These are phyloP conservation scores for Pangasius krempfi DNA, from an alignment of 2,797 vertebrate species.

Conservation along the genomic window DNA sequence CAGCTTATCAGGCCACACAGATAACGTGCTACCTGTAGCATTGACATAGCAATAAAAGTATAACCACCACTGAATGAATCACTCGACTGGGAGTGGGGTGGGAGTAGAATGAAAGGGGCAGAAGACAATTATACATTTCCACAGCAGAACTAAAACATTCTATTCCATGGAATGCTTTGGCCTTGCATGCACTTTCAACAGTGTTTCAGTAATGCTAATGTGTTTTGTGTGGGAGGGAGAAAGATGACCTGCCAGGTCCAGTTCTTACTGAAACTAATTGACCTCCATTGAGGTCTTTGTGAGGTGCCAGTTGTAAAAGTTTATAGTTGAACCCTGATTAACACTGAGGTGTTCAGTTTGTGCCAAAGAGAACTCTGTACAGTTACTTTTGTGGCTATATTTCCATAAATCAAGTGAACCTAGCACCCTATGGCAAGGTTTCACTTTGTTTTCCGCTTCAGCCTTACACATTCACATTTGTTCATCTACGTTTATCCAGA, in stretches of 20 bases:
- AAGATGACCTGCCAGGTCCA: not conserved
- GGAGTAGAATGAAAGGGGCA: slow-evolving; percentile 1
- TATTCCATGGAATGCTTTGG: not conserved
- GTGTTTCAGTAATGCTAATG: slow-evolving; percentile 12
- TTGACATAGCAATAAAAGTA: slow-evolving; percentile 27
- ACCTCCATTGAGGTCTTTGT: slow-evolving; percentile 23
- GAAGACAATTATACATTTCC: slow-evolving; percentile 10
- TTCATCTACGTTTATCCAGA: not conserved
- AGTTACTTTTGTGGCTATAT: not conserved
- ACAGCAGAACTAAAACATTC: not conserved
- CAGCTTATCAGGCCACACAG: slow-evolving; percentile 38
- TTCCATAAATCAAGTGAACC: slow-evolving; percentile 1
- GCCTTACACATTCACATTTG: not conserved
- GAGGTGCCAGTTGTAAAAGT: slow-evolving; percentile 14
- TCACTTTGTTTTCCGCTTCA: not conserved
- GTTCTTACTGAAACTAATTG: slow-evolving; percentile 17
- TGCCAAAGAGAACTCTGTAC: not conserved
- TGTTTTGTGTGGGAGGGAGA: not conserved
- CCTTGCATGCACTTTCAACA: not conserved
- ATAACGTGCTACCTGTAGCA: slow-evolving; percentile 23
- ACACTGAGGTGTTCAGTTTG: not conserved
- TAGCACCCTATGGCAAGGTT: not conserved
- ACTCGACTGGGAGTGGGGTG: not conserved
- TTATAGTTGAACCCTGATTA: slow-evolving; percentile 4
- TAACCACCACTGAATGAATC: slow-evolving; percentile 24